These are phyloP conservation scores for Macrosteles quadrilineatus DNA, from an alignment of 1,140 invertebrate species.

Conservation along the genomic window DNA sequence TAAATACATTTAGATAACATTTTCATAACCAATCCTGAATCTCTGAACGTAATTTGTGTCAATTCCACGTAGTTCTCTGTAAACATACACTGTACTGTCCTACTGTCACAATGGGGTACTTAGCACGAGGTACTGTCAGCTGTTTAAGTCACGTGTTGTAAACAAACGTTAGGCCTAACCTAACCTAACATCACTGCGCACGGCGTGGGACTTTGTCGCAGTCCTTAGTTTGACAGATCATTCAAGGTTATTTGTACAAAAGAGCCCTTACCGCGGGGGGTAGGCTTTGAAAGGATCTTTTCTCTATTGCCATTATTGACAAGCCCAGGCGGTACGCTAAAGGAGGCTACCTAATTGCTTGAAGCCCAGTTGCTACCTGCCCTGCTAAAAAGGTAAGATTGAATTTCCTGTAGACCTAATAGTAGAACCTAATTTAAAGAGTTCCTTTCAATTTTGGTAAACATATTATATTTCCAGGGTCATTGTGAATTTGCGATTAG, in stretches of 20 bases:
- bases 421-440: too few relatives aligned
- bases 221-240: too few relatives aligned
- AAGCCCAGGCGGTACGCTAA: not conserved
- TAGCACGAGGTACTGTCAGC: not conserved
- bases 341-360: not conserved
- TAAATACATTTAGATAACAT: too few relatives aligned
- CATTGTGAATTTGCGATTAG: too few relatives aligned
- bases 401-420: not conserved
- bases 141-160: constrained; percentile 14
- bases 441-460: too few relatives aligned
- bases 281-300: not conserved
- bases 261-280: not conserved
- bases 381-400: constrained; percentile 21
- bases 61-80: too few relatives aligned
- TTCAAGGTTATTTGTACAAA: not conserved
- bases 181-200: not conserved
- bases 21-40: too few relatives aligned
- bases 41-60: too few relatives aligned
- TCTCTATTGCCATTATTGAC: constrained; percentile 13
- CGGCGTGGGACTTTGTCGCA: not conserved
- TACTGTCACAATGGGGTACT: not conserved
- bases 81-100: too few relatives aligned
- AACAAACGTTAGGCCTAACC: constrained; percentile 15
- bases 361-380: not conserved
- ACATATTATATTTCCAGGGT: too few relatives aligned